Evolutionary conservation across 2,888 invertebrate species (phyloP).

Genomic region (Rhagium mordax): DNA sequence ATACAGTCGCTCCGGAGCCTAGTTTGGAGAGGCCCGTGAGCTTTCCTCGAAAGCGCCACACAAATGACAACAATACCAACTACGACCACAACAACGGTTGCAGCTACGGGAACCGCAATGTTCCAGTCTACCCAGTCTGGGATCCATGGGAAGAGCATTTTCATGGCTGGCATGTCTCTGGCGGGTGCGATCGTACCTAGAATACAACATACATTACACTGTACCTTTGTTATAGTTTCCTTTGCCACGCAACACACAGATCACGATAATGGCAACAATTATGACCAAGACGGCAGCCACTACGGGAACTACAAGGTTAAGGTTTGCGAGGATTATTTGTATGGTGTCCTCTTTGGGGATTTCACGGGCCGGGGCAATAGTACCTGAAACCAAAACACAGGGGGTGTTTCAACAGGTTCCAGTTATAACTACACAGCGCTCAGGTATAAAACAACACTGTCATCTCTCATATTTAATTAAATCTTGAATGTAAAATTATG

Average conservation of each 20-base stretch:
- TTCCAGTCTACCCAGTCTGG: conserved; percentile 92
- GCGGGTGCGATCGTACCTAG: conserved; percentile 88
- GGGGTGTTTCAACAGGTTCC: conserved; percentile 51
- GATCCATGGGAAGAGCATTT: conserved; percentile 82
- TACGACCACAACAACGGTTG: conserved; percentile 91
- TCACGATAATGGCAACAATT: conserved; percentile 93
- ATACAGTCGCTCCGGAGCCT: conserved; percentile 89
- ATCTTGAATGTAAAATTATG: neutral
- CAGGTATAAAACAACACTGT: conserved; percentile 40
- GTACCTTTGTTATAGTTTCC: conserved; percentile 89
- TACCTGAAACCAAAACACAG: conserved; percentile 84
- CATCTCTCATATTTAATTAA: conserved; percentile 39
- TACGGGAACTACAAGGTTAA: conserved; percentile 94
- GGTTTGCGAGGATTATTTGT: conserved; percentile 90
- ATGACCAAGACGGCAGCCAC: conserved; percentile 93
- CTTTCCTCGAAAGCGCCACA: conserved; percentile 87
- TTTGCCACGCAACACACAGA: conserved; percentile 91
- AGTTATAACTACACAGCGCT: conserved; percentile 41
- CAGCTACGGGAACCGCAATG: conserved; percentile 91
- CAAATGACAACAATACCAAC: conserved; percentile 93
- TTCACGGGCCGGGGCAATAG: conserved; percentile 92
- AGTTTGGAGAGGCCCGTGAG: conserved; percentile 77
- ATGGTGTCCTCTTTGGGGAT: conserved; percentile 88
- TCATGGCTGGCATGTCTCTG: conserved; percentile 72
- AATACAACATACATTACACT: conserved; percentile 54